Evolutionary conservation across 2,888 invertebrate species (phyloP).

Genomic region (Ceramica pisi): DNA sequence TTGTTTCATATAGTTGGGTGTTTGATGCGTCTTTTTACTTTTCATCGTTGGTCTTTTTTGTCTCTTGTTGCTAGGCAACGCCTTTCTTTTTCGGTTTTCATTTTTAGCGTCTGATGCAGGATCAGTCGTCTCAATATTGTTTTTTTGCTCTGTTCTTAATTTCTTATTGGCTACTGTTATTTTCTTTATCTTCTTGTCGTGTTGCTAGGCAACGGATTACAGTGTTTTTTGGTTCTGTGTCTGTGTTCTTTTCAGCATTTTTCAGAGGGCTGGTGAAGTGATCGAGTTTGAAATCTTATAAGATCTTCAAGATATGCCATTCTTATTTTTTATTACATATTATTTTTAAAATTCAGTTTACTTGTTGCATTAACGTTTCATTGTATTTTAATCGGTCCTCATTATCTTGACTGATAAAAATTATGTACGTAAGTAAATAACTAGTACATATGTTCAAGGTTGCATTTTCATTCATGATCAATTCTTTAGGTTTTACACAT

Average conservation of each 20-base stretch:
- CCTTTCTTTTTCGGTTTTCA: background rate
- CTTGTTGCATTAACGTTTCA: background rate
- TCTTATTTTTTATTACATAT: background rate
- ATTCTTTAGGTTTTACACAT: background rate
- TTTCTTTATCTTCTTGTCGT: background rate
- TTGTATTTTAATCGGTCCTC: conserved; percentile 6
- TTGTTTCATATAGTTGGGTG: conserved; percentile 12
- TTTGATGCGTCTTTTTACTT: background rate
- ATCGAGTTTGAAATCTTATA: background rate
- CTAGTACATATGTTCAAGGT: background rate
- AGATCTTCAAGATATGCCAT: background rate
- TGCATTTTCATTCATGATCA: conserved; percentile 33
- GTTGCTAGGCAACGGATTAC: conserved; percentile 33
- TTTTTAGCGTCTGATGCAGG: background rate
- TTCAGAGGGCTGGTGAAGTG: background rate
- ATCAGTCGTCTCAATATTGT: background rate
- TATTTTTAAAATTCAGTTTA: background rate
- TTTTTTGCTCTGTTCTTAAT: background rate
- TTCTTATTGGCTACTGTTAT: background rate
- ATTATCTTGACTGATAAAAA: background rate
- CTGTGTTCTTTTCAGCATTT: conserved; percentile 14
- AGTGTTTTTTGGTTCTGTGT: background rate
- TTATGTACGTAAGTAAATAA: too few species aligned
- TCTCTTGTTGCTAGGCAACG: background rate
- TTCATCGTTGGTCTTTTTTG: background rate